These are phyloP conservation scores for Proisotoma minuta DNA, from an alignment of 2,888 invertebrate genomes.

Conservation along the genomic window DNA sequence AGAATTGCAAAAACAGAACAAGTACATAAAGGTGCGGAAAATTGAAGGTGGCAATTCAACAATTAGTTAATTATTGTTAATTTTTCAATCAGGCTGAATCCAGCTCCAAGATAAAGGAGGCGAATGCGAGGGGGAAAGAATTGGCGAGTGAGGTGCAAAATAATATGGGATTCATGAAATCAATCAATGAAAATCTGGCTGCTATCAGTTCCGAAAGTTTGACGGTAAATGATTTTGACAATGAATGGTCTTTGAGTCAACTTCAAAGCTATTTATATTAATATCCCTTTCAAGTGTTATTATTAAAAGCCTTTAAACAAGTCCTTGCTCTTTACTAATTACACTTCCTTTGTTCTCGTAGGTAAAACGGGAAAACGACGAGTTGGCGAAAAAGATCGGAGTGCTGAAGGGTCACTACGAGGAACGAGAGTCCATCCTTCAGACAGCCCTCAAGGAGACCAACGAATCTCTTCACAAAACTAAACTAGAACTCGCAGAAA, in stretches of 20 bases:
- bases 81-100: conserved; percentile 40
- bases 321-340: no score
- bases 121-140: conserved; percentile 46
- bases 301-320: no score
- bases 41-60: no score
- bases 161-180: conserved; percentile 47
- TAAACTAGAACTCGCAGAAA: conserved; percentile 38
- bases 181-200: conserved; percentile 46
- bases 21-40: conserved; percentile 43
- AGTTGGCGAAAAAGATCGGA: conserved; percentile 40
- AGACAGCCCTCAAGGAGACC: conserved; percentile 39
- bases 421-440: conserved; percentile 43
- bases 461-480: conserved; percentile 31
- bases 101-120: conserved; percentile 44
- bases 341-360: conserved; percentile 10
- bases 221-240: conserved; percentile 36
- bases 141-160: conserved; percentile 45
- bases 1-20: conserved; percentile 47
- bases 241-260: no score
- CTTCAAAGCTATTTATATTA: not conserved
- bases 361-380: conserved; percentile 46
- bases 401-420: conserved; percentile 44
- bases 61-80: not conserved
- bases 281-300: conserved; percentile 1
- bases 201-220: conserved; percentile 45